phyloP scores from a whole-genome alignment of 2,113 vertebrate genomes.

The Pteronura brasiliensis region DNA sequence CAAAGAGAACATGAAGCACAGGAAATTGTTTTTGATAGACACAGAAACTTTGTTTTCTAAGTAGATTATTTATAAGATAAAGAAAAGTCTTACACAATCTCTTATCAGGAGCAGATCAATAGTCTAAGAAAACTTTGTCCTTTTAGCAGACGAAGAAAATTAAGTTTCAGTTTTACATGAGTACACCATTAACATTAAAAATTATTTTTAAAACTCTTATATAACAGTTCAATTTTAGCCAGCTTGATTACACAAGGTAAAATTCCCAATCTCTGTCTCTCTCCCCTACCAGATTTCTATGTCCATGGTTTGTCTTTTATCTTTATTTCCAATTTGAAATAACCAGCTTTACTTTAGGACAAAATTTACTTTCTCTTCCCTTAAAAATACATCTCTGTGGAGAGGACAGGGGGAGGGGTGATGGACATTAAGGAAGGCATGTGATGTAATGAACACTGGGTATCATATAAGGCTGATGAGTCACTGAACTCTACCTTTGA shows the following conservation, averaged over 20 bases:
- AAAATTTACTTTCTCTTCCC: background rate
- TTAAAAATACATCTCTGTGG: background rate
- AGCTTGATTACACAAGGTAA: background rate
- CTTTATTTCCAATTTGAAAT: background rate
- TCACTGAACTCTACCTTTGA: background rate
- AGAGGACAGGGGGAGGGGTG: background rate
- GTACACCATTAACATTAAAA: background rate
- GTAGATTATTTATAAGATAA: background rate
- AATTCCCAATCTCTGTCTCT: background rate
- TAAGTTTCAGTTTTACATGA: background rate
- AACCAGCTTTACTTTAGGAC: background rate
- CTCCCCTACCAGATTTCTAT: background rate
- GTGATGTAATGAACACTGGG: background rate
- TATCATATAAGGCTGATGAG: background rate
- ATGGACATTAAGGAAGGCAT: background rate
- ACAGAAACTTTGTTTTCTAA: background rate
- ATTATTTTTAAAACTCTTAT: background rate
- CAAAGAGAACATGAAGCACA: background rate
- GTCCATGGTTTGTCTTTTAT: background rate
- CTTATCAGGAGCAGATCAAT: background rate
- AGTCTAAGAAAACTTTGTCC: background rate
- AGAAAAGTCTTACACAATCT: background rate
- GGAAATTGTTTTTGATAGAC: background rate
- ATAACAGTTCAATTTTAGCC: background rate
- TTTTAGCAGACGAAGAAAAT: background rate